phyloP scores from a whole-genome alignment of 2,113 vertebrate species.

The Ivindomyrus marchei region DNA sequence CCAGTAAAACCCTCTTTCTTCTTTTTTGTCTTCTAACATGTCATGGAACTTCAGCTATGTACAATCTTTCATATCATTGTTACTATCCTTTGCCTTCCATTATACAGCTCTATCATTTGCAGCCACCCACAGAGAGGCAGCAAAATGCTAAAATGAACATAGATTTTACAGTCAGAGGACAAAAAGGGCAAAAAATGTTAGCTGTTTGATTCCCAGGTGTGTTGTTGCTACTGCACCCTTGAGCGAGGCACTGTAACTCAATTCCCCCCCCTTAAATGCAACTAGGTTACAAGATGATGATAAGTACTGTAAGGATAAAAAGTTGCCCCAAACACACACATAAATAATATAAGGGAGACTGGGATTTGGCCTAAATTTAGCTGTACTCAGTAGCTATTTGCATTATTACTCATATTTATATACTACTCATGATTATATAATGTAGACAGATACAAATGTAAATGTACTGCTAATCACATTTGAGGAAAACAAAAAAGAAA shows the following conservation, averaged over 20 bases:
- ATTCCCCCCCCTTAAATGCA: not conserved
- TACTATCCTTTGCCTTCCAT: not conserved
- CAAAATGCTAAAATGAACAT: not conserved
- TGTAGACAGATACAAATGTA: not conserved
- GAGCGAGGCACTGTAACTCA: not conserved
- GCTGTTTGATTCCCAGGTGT: not conserved
- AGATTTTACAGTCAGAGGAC: not conserved
- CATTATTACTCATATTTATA: not conserved
- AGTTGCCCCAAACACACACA: not conserved
- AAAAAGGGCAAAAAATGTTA: not conserved
- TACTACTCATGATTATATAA: not conserved
- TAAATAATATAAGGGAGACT: not conserved
- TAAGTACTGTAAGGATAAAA: not conserved
- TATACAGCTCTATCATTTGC: not conserved
- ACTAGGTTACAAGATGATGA: not conserved
- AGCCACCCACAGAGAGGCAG: not conserved
- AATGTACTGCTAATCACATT: not conserved
- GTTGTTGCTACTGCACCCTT: not conserved
- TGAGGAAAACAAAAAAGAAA: not conserved
- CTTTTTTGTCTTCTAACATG: not conserved
- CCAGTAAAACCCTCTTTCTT: not conserved
- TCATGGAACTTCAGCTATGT: not conserved
- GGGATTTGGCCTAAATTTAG: not conserved
- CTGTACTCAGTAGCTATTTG: not conserved
- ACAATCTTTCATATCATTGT: not conserved